Conservation (phyloP, 2,113 vertebrate species). For the Artemisiospiza belli region DNA sequence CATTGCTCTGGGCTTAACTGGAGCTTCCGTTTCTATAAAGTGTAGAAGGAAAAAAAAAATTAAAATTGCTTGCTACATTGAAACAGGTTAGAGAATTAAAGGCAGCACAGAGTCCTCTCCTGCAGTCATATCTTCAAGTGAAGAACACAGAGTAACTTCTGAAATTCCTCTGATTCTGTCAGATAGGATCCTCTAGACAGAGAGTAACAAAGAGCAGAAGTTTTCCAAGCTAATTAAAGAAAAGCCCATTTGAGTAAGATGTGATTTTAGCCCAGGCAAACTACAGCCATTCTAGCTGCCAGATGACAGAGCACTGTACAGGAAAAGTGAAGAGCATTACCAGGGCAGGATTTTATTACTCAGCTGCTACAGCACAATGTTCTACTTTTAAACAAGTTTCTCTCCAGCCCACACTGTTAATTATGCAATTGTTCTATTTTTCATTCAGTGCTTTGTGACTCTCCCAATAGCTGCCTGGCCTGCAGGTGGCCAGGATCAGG, state of each 20-base stretch:
- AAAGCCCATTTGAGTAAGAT: not conserved
- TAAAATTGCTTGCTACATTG: not conserved
- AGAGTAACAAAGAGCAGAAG: not conserved
- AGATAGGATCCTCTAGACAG: not conserved
- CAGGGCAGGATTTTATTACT: not conserved
- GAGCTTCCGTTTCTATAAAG: slow-evolving; percentile 84
- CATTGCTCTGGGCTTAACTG: slow-evolving; percentile 93
- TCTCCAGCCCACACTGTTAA: not conserved
- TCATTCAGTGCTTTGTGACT: not conserved
- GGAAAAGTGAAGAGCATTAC: not conserved
- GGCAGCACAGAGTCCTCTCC: not conserved
- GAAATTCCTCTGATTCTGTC: not conserved
- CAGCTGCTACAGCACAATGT: not conserved
- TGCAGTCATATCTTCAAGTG: not conserved
- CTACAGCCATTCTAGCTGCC: not conserved
- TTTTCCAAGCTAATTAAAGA: not conserved
- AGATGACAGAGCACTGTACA: not conserved
- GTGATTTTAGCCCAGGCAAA: not conserved
- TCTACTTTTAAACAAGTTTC: not conserved
- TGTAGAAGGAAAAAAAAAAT: not conserved
- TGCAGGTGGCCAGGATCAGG: not conserved
- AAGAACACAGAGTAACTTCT: not conserved
- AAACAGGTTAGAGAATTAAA: not conserved
- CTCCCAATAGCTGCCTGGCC: not conserved
- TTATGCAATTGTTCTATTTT: not conserved